Base-by-base conservation (phyloP, 1,140 invertebrate species). In the Antheraea pernyi region DNA sequence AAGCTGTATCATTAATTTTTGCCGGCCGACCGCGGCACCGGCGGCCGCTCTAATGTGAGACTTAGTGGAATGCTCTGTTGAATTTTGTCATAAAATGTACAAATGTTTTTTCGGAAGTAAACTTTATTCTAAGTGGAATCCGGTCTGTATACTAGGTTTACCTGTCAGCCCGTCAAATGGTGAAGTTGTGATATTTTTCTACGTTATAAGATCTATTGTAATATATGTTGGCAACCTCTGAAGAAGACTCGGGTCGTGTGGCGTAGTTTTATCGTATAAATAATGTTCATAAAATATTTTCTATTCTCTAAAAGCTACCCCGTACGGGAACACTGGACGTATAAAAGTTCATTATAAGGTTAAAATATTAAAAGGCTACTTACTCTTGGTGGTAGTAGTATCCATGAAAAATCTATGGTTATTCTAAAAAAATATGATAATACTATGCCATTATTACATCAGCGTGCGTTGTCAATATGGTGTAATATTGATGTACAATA, bases 31-130 rank as follows among this genome's bases (percentile, higher is more conserved):
- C 16, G 46, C 16, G 46, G 5, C 11, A 16, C 5, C 46, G 16
- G 46, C 46, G 16, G 46, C 46, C 46, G 82, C 80, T 70, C 83
- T 85, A 86, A 82, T 84, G 19, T 88, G 89, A 90, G 88, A 89
- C 84, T 86, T 88, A 85, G 87, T 91, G 85, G 39, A 89, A 91
- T 89, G 86, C 88, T 30, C 22, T 90, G 88, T 91, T 91, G 85
- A 91, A 91, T 88, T 89, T 91, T 91, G 87, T 89, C 87, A 89
- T 91, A 82, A 89, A 89, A 91, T 91, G 89, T 91, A 91, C 89
- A 91, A 91, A 91, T 91, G 84, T 91, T 87, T 89, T 74, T 85
- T 91, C 79, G 82, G 79, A 91, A 89, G 88, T 89, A 90, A 89
- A 89, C 82, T 81, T 86, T 84, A 85, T 86, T 91, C 78, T 89